These are phyloP conservation scores for Epirrhoe alternata DNA, from an alignment of 2,888 invertebrate species.

Conservation along the genomic window DNA sequence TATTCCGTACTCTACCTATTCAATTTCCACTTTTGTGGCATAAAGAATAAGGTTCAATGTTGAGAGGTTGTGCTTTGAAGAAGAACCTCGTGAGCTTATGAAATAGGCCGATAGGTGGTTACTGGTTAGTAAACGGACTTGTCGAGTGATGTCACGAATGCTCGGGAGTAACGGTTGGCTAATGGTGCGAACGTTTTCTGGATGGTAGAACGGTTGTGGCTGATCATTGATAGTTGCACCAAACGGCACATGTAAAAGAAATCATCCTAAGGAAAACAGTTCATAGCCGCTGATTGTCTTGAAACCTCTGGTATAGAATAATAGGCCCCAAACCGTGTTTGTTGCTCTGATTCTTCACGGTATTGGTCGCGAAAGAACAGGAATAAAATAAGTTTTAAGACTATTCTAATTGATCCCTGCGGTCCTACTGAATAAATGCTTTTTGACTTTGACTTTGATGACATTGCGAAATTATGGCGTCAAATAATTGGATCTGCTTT, in stretches of 20 bases:
- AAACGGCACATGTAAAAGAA: neutral
- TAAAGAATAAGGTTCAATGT: constrained; percentile 12
- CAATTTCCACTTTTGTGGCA: constrained; percentile 1
- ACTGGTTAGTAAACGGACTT: constrained; percentile 47
- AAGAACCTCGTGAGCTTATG: constrained; percentile 60
- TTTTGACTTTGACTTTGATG: no score
- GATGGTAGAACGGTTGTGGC: neutral
- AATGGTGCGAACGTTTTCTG: constrained; percentile 48
- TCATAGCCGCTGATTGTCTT: neutral
- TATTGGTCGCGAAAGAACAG: no score
- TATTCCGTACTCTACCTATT: constrained; percentile 38
- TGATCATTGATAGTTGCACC: constrained; percentile 25
- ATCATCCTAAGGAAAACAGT: no score
- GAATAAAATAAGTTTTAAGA: no score
- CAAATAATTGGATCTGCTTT: no score
- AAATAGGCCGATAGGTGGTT: constrained; percentile 59
- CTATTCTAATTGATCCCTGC: no score
- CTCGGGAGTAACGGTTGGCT: constrained; percentile 47
- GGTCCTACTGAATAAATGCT: no score
- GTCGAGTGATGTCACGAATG: constrained; percentile 60
- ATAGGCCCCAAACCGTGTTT: no score
- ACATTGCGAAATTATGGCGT: no score
- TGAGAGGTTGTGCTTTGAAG: constrained; percentile 34
- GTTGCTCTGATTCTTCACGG: no score
- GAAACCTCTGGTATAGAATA: neutral